Conservation (phyloP, 2,113 vertebrate genomes). For the Brachyhypopomus occidentalis region DNA sequence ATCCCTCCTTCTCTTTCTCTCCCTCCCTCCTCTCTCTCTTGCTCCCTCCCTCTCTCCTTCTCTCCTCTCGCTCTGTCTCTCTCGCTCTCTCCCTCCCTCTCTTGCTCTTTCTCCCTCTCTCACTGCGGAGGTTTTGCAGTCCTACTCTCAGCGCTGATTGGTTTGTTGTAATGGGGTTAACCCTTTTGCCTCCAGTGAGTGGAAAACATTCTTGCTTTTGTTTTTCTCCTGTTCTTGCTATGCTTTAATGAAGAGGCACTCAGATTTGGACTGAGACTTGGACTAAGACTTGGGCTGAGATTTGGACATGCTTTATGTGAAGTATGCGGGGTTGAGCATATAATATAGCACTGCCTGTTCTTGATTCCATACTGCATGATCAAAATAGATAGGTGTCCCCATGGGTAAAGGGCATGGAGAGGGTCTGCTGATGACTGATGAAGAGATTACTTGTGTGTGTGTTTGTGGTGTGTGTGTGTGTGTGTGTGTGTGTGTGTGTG, state of each 20-base stretch:
- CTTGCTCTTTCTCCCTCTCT: constrained; percentile 76
- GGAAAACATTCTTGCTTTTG: constrained; percentile 67
- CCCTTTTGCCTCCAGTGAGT: constrained; percentile 75
- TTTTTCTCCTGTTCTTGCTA: constrained; percentile 49
- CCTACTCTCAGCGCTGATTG: constrained; percentile 94
- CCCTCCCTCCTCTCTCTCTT: constrained; percentile 55
- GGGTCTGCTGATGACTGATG: constrained; percentile 40
- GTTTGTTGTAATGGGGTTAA: constrained; percentile 92
- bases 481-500: constrained; percentile 24
- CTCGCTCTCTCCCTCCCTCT: constrained; percentile 75
- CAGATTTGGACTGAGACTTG: neutral
- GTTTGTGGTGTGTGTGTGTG: constrained; percentile 13
- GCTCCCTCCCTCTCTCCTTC: constrained; percentile 72
- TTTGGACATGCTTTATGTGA: constrained; percentile 11
- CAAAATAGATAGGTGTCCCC: constrained; percentile 35
- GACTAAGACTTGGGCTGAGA: neutral
- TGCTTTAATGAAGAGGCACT: constrained; percentile 50
- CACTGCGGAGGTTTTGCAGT: constrained; percentile 98
- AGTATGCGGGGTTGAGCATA: neutral
- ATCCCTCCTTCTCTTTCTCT: constrained; percentile 55
- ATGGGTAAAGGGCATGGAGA: constrained; percentile 24
- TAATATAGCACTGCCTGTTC: constrained; percentile 9
- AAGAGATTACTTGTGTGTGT: constrained; percentile 45
- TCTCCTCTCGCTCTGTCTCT: constrained; percentile 65
- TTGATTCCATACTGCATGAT: constrained; percentile 11